Evolutionary conservation across 2,797 vertebrate species (phyloP).

Genomic region (Takifugu rubripes): DNA sequence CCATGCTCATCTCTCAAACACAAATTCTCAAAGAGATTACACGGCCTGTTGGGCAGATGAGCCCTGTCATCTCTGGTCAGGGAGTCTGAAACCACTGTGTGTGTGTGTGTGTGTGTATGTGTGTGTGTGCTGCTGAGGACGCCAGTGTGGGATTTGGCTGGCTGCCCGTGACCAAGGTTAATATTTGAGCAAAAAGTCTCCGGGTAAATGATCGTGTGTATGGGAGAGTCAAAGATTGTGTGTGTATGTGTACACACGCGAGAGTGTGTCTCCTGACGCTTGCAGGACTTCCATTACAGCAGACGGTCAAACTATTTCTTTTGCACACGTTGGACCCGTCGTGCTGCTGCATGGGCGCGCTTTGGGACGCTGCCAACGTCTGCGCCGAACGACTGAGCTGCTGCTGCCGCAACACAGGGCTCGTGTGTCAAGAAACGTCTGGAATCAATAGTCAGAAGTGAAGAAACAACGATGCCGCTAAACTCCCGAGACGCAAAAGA

Average conservation of each 20-base stretch:
- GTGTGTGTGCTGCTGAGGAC: slow-evolving; percentile 61
- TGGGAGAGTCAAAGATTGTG: slow-evolving; percentile 24
- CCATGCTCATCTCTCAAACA: slow-evolving; percentile 72
- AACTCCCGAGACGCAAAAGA: slow-evolving; percentile 12
- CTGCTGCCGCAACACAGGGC: background rate
- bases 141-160: slow-evolving; percentile 63
- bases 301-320: background rate
- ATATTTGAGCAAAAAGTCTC: slow-evolving; percentile 65
- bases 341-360: background rate
- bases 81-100: slow-evolving; percentile 64
- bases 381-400: background rate
- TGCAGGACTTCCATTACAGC: background rate
- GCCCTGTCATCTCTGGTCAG: slow-evolving; percentile 72
- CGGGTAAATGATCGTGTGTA: slow-evolving; percentile 62
- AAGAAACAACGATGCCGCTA: slow-evolving; percentile 11
- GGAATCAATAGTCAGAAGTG: slow-evolving; percentile 2
- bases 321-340: slow-evolving; percentile 3
- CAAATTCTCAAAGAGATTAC: slow-evolving; percentile 79
- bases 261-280: slow-evolving; percentile 5
- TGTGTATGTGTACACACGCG: slow-evolving; percentile 10
- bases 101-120: slow-evolving; percentile 66
- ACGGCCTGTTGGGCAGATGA: slow-evolving; percentile 75
- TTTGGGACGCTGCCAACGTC: slow-evolving; percentile 1
- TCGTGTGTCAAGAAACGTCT: slow-evolving; percentile 6
- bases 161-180: slow-evolving; percentile 66